These are phyloP conservation scores for Melanargia galathea DNA, from an alignment of 2,888 invertebrate genomes.

Conservation along the genomic window DNA sequence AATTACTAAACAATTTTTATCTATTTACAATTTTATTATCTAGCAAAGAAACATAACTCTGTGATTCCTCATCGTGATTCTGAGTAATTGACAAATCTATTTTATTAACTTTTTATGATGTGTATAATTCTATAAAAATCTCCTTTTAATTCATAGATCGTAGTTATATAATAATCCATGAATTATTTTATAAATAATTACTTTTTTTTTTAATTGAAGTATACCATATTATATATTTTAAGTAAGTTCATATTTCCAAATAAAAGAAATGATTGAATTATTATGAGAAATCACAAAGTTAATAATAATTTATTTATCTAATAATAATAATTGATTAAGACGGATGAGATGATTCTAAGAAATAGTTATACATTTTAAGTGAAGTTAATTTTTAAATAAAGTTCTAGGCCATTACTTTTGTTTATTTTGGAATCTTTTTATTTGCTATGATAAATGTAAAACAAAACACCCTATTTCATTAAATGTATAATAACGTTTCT, in stretches of 20 bases:
- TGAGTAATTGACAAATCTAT: conserved; percentile 31
- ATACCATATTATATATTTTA: too few relatives aligned
- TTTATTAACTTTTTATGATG: conserved; percentile 3
- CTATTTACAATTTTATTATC: conserved; percentile 35
- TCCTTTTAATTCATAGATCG: too few relatives aligned
- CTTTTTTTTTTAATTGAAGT: too few relatives aligned
- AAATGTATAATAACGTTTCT: conserved; percentile 1
- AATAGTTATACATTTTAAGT: conserved; percentile 27
- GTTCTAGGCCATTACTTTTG: conserved; percentile 43
- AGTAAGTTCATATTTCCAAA: too few relatives aligned
- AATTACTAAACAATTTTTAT: conserved; percentile 38
- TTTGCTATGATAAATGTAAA: neutral
- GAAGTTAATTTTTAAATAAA: conserved; percentile 25
- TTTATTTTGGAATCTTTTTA: conserved; percentile 11
- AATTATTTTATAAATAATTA: too few relatives aligned
- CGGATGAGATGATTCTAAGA: conserved; percentile 60
- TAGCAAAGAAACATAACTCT: conserved; percentile 34
- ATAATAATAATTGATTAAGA: conserved; percentile 47
- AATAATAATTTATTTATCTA: conserved; percentile 12
- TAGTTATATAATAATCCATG: too few relatives aligned
- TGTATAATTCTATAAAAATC: conserved; percentile 18
- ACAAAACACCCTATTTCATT: neutral
- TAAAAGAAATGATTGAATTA: neutral
- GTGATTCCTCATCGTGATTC: conserved; percentile 27
- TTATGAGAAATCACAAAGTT: conserved; percentile 38